Evolutionary conservation across 2,797 vertebrate genomes (phyloP), one percentile per base, ranked within the genome.

Genomic region (Tokudaia tokunoshimensis): DNA sequence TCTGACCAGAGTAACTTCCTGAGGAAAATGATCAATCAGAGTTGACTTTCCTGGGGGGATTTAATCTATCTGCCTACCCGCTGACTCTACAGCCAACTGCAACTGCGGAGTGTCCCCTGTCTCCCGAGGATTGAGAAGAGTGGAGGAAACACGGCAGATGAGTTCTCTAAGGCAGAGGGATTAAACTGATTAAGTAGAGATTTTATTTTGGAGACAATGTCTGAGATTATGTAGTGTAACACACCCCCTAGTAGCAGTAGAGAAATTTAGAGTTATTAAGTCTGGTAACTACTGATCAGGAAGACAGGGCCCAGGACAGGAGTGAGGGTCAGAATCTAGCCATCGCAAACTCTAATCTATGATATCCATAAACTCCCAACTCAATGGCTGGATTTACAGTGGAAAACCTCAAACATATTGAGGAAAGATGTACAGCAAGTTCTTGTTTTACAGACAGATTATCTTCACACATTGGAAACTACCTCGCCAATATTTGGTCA

Each of bases 351-450:
- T 5, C 59, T 12, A 26, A 6, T 11, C 74, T 59, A 10, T 20
- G 72, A 17, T 3, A 3, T 47, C 55, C 19, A 1, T 11, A 52
- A 80, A 6, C n/a, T 31, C 12, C 22, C 6, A 9, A 8, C 47
- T 41, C 85, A 41, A 14, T 61, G 65, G 10, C 37, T 81, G 3
- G n/a, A 19, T 55, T 31, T n/a, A 24, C 19, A 85, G 50, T 19
- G 57, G 26, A 61, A 31, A 26, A 44, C 22, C 7, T 15, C 34
- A 19, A 2, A 0, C 0, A 0, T 29, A 12, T 52, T 8, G 34
- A 75, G 34, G 37, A 55, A 65, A 44, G 17, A 87, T 6, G 19
- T 1, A 2, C 34, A 93, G 41, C 76, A 91, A n/a, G 70, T 15
- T 22, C 22, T 61, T 91, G 47, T 44, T 90, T 82, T 78, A 11